Evolutionary conservation across 2,888 invertebrate species (phyloP), one percentile per base, ranked within the genome.

Genomic region (Dioctria rufipes): DNA sequence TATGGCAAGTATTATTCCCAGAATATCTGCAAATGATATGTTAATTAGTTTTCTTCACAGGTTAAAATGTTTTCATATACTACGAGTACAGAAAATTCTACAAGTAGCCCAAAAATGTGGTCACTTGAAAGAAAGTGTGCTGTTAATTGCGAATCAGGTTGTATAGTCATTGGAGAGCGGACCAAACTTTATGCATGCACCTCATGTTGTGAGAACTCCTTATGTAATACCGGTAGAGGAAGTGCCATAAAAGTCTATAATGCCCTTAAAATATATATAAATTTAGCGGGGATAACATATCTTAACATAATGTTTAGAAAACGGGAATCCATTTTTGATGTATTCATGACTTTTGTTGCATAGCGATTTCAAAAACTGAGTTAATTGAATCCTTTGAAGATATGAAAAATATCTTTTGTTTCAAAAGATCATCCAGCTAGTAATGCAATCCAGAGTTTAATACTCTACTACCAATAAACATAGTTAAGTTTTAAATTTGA

Each of bases 181-280:
- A 96, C 96, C 4, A 96, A 96, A 86, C 89, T 97, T 1, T 95
- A 95, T 88, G 95, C 96, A 11, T 96, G 96, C 88, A 96, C 95
- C 0, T 93, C 95, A 0, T 96, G 96, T 86, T 96, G 96, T 88
- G 93, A 93, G 83, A 92, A 92, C 8, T 93, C 94, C 4, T 91
- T 94, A 5, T 96, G 96, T 89, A 96, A 96, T 88, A 91, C 92
- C 58, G 96, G 95, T 13, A 94, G 92, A 67, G 91, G 90, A 0
- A 86, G 85, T 0, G 86, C 86, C 87, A 91, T 81, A 91, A 90
- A n/a, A 49, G 4, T 63, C 11, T 63, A 37, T 25, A 25, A 37
- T 63, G 11, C 6, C 4, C 39, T 40, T 73, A 5, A 13, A 43
- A 13, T 5, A n/a, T 42, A 54, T 42, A 13, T 60, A 8, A 60